phyloP scores from a whole-genome alignment of 2,113 vertebrate species.

The Lagopus leucura region DNA sequence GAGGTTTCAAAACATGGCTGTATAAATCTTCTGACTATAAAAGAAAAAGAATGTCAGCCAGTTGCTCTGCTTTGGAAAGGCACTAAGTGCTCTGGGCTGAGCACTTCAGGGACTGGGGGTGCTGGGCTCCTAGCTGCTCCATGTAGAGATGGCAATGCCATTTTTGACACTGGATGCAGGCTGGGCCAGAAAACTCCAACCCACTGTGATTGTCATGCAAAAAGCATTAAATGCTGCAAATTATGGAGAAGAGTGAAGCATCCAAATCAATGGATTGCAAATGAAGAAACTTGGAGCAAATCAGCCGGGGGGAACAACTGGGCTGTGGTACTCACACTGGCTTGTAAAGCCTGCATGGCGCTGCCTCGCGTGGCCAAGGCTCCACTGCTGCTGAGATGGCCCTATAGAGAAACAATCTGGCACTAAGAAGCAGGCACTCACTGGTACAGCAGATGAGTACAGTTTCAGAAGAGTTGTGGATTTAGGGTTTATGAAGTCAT shows the following conservation, averaged over 20 bases:
- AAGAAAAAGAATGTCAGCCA: neutral
- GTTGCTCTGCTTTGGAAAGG: neutral
- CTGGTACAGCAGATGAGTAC: constrained; percentile 5
- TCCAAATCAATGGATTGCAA: neutral
- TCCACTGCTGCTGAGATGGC: neutral
- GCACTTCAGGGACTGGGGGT: neutral
- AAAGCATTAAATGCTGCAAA: neutral
- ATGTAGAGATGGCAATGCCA: neutral
- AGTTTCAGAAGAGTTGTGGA: constrained; percentile 45
- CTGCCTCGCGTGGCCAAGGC: fast-evolving
- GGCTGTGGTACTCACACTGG: fast-evolving
- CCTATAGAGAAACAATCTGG: neutral
- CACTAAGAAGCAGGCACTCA: neutral
- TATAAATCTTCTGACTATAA: neutral
- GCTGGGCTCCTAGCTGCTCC: neutral
- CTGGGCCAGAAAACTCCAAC: neutral
- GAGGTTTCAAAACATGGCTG: neutral
- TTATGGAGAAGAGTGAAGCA: neutral
- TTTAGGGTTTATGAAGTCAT: constrained; percentile 50
- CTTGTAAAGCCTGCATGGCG: neutral
- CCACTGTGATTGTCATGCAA: fast-evolving
- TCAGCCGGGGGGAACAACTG: neutral
- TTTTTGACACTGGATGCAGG: neutral
- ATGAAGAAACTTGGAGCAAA: neutral
- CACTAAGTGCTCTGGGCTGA: neutral